A percentile compares a stretch with the other conserved stretches of the same genome.
Evolutionary conservation across 2,113 vertebrate species (phyloP).

Genomic region (Lipophrys pholis): DNA sequence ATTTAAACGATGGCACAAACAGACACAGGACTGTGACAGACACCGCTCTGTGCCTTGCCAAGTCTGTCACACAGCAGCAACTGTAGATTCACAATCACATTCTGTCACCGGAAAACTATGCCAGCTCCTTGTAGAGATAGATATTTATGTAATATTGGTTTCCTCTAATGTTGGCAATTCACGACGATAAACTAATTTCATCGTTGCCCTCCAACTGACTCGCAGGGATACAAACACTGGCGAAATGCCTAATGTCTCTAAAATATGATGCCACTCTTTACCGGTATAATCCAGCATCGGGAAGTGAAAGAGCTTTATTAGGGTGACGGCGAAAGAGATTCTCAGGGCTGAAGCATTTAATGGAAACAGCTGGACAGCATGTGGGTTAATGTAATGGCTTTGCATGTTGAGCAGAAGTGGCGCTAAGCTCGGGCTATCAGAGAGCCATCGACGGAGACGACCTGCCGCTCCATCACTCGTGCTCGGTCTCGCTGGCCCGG

Average conservation of each 20-base stretch:
- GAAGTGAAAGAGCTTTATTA: conserved; percentile 45
- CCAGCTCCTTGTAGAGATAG: conserved; percentile 15
- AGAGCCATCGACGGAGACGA: conserved; percentile 48
- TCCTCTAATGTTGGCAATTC: conserved; percentile 24
- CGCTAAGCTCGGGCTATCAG: conserved; percentile 57
- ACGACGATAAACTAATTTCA: conserved; percentile 39
- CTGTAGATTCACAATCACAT: conserved; percentile 39
- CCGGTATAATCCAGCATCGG: conserved; percentile 48
- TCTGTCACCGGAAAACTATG: conserved; percentile 11
- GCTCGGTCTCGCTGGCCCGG: conserved; percentile 36
- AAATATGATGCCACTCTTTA: conserved; percentile 28
- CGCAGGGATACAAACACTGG: conserved; percentile 25
- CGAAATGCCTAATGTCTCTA: conserved; percentile 31
- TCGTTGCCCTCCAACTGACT: conserved; percentile 28
- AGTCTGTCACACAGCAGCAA: conserved; percentile 38
- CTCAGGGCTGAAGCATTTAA: conserved; percentile 46
- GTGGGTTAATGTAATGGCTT: conserved; percentile 60
- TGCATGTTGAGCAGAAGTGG: conserved; percentile 65
- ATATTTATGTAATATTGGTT: conserved; percentile 25
- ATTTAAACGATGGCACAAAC: conserved; percentile 73
- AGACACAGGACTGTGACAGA: conserved; percentile 46
- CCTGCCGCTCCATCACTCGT: conserved; percentile 49
- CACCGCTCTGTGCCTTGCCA: conserved; percentile 31
- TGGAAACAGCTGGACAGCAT: conserved; percentile 65
- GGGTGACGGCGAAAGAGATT: conserved; percentile 48